These are phyloP conservation scores for Hydractinia echinata DNA, from an alignment of 30 jellyfish, hydroid and myxozoan genomes.

Conservation along the genomic window DNA sequence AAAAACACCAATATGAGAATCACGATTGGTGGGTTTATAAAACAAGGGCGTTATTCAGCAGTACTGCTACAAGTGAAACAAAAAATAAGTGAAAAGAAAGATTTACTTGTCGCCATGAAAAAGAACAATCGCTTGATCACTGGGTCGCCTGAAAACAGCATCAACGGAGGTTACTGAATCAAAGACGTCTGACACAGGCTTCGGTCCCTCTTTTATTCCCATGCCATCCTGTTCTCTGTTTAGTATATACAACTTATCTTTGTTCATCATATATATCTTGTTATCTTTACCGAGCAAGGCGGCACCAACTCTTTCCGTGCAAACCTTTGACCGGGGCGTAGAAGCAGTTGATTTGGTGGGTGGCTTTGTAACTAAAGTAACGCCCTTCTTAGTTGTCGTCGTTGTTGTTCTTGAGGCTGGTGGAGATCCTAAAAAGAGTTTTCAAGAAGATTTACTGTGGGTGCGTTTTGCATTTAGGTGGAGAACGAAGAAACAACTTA, in stretches of 20 bases:
- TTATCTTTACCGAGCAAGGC: background rate
- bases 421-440: too few species aligned
- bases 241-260: conserved; percentile 11
- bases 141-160: background rate
- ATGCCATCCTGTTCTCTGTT: background rate
- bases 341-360: background rate
- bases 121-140: background rate
- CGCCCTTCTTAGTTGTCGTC: background rate
- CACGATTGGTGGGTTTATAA: too few species aligned
- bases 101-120: conserved; percentile 17
- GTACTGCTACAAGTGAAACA: too few species aligned
- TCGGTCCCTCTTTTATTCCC: conserved; percentile 8
- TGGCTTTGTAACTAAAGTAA: background rate
- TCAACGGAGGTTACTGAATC: background rate
- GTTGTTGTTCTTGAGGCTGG: too few species aligned
- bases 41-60: too few species aligned
- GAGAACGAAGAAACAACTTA: too few species aligned
- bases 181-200: background rate
- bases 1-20: too few species aligned
- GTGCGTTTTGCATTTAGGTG: too few species aligned
- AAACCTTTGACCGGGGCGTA: background rate
- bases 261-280: background rate
- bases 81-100: background rate
- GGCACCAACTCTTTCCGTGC: background rate
- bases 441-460: too few species aligned